Conservation (phyloP, 1,140 invertebrate species). For the Trypoxylus dichotomus region DNA sequence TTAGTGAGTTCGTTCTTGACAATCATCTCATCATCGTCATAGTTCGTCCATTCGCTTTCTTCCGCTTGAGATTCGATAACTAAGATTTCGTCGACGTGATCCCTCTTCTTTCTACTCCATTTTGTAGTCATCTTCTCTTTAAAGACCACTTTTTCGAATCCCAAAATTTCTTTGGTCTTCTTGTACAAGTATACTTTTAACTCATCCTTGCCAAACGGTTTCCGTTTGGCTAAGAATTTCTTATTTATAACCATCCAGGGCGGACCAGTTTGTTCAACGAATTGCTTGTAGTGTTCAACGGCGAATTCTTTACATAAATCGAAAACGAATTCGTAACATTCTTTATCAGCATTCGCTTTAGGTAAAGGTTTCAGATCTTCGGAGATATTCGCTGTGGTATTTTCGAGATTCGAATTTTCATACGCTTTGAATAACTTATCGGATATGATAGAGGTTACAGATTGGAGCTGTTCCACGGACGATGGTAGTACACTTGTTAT, state of each 20-base stretch:
- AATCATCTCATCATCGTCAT: conserved; percentile 68
- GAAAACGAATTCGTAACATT: conserved; percentile 61
- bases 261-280: conserved; percentile 54
- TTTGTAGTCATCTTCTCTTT: conserved; percentile 65
- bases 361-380: conserved; percentile 46
- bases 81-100: conserved; percentile 72
- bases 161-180: conserved; percentile 60
- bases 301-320: conserved; percentile 67
- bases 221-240: conserved; percentile 51
- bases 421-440: conserved; percentile 54
- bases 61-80: conserved; percentile 70
- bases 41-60: conserved; percentile 72
- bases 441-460: conserved; percentile 55
- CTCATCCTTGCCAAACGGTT: conserved; percentile 53
- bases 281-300: conserved; percentile 56
- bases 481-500: conserved; percentile 53
- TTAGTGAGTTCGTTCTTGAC: conserved; percentile 70
- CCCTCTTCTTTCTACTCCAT: conserved; percentile 70
- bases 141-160: conserved; percentile 58
- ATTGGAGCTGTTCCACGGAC: conserved; percentile 55
- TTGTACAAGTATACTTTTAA: conserved; percentile 59
- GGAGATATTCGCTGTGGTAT: conserved; percentile 50
- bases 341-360: conserved; percentile 48
- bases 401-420: conserved; percentile 52
- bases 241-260: conserved; percentile 59